phyloP scores from a whole-genome alignment of 2,797 vertebrate genomes.

The Bothrops alternatus region DNA sequence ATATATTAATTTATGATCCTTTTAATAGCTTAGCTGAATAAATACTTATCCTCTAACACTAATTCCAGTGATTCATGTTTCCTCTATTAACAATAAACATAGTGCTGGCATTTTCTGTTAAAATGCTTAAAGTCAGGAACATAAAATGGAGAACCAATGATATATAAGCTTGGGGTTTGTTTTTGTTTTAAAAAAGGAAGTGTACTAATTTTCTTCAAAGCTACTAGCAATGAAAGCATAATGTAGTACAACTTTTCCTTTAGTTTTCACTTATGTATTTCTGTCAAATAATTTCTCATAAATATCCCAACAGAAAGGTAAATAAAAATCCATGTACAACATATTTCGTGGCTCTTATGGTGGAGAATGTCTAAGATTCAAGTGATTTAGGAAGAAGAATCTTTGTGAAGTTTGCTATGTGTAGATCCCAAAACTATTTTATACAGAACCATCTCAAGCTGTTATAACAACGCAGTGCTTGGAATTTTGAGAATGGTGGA shows the following conservation, averaged over 20 bases:
- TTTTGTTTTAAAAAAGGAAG: conserved; percentile 9
- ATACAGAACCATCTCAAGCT: background rate
- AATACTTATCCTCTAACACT: conserved; percentile 49
- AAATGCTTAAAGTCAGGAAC: conserved; percentile 8
- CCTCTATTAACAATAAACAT: conserved; percentile 35
- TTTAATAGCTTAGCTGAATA: conserved; percentile 40
- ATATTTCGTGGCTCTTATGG: background rate
- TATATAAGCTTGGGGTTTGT: background rate
- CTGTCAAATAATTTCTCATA: background rate
- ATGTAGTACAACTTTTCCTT: background rate
- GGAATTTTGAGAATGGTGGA: background rate
- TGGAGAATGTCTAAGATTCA: background rate
- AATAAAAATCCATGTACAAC: background rate
- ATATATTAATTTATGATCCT: conserved; percentile 38
- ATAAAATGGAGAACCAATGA: conserved; percentile 21
- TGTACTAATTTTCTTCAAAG: background rate
- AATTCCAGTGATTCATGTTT: conserved; percentile 38
- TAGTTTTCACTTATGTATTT: background rate
- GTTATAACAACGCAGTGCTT: background rate
- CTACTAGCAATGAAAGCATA: conserved; percentile 2
- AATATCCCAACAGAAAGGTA: background rate
- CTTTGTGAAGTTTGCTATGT: background rate
- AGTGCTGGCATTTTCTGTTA: conserved; percentile 22
- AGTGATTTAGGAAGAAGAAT: background rate
- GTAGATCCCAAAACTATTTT: background rate